phyloP scores from a whole-genome alignment of 2,888 invertebrate genomes.

The Nipponacmea schrenckii region DNA sequence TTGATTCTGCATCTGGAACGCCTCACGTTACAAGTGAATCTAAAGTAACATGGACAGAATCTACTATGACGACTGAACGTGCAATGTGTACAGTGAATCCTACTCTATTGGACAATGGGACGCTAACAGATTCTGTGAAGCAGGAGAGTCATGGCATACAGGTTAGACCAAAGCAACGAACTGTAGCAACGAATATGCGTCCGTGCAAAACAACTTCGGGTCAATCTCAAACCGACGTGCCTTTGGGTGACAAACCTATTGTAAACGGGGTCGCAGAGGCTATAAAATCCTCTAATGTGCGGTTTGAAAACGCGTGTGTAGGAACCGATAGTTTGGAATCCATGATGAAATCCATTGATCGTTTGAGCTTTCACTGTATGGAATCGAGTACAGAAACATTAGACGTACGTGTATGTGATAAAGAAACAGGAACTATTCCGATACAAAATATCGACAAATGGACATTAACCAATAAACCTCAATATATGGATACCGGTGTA shows the following conservation, averaged over 20 bases:
- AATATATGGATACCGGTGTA: conserved; percentile 52
- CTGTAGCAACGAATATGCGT: conserved; percentile 42
- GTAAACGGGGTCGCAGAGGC: background rate
- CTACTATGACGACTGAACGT: conserved; percentile 48
- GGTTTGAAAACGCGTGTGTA: conserved; percentile 6
- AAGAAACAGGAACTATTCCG: conserved; percentile 45
- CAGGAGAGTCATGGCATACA: conserved; percentile 40
- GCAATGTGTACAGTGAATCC: conserved; percentile 42
- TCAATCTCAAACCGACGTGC: background rate
- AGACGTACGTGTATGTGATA: conserved; percentile 36
- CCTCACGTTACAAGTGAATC: conserved; percentile 38
- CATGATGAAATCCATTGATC: conserved; percentile 11
- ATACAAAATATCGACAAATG: conserved; percentile 48
- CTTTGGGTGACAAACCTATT: background rate
- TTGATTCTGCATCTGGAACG: conserved; percentile 49
- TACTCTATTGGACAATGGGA: conserved; percentile 37
- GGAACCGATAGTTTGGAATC: conserved; percentile 5
- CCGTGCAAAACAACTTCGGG: background rate
- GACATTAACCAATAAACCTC: conserved; percentile 50
- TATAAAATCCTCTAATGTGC: background rate
- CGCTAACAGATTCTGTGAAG: conserved; percentile 37
- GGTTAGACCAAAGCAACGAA: conserved; percentile 35
- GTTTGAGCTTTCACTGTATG: conserved; percentile 16
- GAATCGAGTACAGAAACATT: conserved; percentile 43
- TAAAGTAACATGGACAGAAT: conserved; percentile 51